Base-by-base conservation (phyloP, 2,113 vertebrate species). In the Scomber scombrus region DNA sequence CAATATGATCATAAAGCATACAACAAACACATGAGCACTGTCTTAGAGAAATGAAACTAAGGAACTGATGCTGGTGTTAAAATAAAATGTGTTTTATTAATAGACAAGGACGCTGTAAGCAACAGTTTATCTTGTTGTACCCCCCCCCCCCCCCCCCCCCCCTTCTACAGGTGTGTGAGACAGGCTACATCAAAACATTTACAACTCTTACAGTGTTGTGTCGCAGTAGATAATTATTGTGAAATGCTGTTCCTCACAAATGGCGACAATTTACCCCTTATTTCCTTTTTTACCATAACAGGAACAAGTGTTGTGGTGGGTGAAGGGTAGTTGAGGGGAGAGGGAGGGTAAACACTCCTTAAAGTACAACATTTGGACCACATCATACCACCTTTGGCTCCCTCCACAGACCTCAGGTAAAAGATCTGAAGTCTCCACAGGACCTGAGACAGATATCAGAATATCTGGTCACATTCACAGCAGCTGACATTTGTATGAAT, bases 281-380 rank as follows among this genome's bases (percentile, higher is more conserved):
- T 80, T 78, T 85, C 71, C 52, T 57, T 72, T 78, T 79, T 56
- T 29, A 67, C 54, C 23, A 58, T 31, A 64, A 75, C 75, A 71
- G 79, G 78, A 86, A 81, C 70, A 52, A 71, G 23, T 61, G 50
- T 21, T 46, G 21, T 19, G 50, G 69, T 6, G 51, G 21, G 19
- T 9, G n/a, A 43, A 54, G 31, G 57, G 47, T 23, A 69, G 58
- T 26, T 26, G n/a, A 19, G 26, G 11, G 12, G 8, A 56, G 14
- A 31, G 11, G n/a, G 16, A 40, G 69, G 50, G 57, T 49, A 16
- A 31, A 18, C 5, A 40, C 62, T 75, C 76, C 64, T 64, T 29
- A 79, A 72, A 82, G 81, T 69, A 75, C 52, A 80, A 75, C 40
- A 71, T 82, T 92, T 93, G 91, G 93, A 93, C 85, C 90, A 81